These are phyloP conservation scores for Mesochorus sp. DNA, from an alignment of 2,888 invertebrate species.

Conservation along the genomic window DNA sequence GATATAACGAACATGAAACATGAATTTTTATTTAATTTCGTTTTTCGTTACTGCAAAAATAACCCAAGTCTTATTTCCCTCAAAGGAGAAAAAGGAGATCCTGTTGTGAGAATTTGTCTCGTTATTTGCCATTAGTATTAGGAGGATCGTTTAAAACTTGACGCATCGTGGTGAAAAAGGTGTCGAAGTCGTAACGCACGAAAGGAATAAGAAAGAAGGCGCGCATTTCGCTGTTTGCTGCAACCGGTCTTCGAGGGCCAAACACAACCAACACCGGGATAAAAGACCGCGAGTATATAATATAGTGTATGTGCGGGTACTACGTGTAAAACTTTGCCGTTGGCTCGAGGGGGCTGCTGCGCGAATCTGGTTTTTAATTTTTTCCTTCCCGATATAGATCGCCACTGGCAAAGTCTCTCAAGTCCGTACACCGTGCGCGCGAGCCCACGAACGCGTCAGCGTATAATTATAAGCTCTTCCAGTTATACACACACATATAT, in stretches of 20 bases:
- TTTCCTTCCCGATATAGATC: constrained; percentile 75
- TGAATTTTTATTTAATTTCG: too few species aligned
- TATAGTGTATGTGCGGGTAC: constrained; percentile 4
- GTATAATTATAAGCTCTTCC: constrained; percentile 67
- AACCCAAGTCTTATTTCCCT: too few species aligned
- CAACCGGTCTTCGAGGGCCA: constrained; percentile 75
- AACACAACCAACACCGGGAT: constrained; percentile 51
- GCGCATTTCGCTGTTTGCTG: constrained; percentile 38
- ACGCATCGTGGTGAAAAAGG: constrained; percentile 57
- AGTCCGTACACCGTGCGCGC: constrained; percentile 52
- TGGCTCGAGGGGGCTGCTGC: constrained; percentile 51
- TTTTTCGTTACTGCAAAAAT: too few species aligned
- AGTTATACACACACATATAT: not conserved
- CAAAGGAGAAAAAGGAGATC: too few species aligned
- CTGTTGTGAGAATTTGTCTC: not conserved
- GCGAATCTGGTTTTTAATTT: constrained; percentile 77
- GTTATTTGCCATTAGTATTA: not conserved
- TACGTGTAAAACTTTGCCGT: constrained; percentile 48
- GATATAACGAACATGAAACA: too few species aligned
- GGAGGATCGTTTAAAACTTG: not conserved
- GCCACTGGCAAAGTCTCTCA: constrained; percentile 64
- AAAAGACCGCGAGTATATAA: constrained; percentile 10
- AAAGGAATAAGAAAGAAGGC: constrained; percentile 47
- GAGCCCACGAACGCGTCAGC: constrained; percentile 51
- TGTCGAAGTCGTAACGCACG: constrained; percentile 56